A percentile compares a stretch with the other conserved stretches of the same genome.
These are phyloP conservation scores for Leptinotarsa juncta DNA, from an alignment of 2,888 invertebrate species.

Conservation along the genomic window DNA sequence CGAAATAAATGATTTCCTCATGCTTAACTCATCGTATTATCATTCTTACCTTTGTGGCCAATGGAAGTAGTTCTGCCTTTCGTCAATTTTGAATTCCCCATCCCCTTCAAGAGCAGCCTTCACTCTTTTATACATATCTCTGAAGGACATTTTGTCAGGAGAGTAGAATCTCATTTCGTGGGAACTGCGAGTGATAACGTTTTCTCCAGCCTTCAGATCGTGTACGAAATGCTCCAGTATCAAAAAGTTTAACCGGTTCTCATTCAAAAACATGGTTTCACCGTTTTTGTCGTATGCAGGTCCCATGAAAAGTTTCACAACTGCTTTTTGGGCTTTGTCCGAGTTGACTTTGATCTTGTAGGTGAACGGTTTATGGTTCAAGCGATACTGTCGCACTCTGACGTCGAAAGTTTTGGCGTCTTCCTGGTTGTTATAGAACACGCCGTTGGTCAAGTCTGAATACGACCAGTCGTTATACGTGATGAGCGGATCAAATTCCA, in stretches of 20 bases:
- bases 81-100: slow-evolving; percentile 68
- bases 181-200: slow-evolving; percentile 76
- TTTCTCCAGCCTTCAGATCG: slow-evolving; percentile 73
- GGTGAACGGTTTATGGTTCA: slow-evolving; percentile 77
- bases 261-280: slow-evolving; percentile 67
- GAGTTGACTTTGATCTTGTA: slow-evolving; percentile 72
- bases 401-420: slow-evolving; percentile 58
- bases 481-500: slow-evolving; percentile 73
- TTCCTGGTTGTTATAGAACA: slow-evolving; percentile 66
- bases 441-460: slow-evolving; percentile 71
- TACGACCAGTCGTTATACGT: slow-evolving; percentile 77
- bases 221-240: slow-evolving; percentile 72
- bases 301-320: slow-evolving; percentile 75
- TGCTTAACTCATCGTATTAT: neutral
- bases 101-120: slow-evolving; percentile 67
- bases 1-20: too few species aligned
- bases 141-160: slow-evolving; percentile 74
- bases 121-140: slow-evolving; percentile 73
- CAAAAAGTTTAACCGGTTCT: slow-evolving; percentile 72
- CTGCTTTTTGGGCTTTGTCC: slow-evolving; percentile 69
- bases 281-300: slow-evolving; percentile 75
- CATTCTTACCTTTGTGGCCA: slow-evolving; percentile 74
- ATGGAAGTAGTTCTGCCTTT: slow-evolving; percentile 72
- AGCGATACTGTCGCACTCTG: slow-evolving; percentile 73
- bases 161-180: slow-evolving; percentile 73